These are phyloP conservation scores for Porites lobata DNA, from an alignment of 92 coral and sea anemone genomes.

Conservation along the genomic window DNA sequence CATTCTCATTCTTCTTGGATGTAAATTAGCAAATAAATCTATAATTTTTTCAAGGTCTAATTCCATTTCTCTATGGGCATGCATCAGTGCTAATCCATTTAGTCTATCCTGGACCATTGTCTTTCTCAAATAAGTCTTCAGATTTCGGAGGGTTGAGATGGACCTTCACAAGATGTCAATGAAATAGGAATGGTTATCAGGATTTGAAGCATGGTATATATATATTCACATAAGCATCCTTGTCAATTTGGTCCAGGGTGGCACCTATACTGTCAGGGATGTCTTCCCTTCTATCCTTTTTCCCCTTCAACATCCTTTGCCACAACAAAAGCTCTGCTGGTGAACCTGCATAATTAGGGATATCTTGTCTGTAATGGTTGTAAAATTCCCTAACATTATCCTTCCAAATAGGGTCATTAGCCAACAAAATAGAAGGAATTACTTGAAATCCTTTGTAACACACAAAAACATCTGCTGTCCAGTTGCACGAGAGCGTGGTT, in stretches of 20 bases:
- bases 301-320: conserved; percentile 67
- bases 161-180: conserved; percentile 78
- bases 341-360: conserved; percentile 69
- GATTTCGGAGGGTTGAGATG: conserved; percentile 64
- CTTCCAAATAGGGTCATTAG: conserved; percentile 56
- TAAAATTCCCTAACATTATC: conserved; percentile 69
- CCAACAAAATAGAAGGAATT: conserved; percentile 57
- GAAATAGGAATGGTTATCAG: conserved; percentile 73
- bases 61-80: conserved; percentile 70
- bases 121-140: conserved; percentile 68
- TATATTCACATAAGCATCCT: conserved; percentile 64
- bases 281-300: conserved; percentile 52
- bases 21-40: conserved; percentile 67
- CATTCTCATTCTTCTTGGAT: conserved; percentile 75
- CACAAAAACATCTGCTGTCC: conserved; percentile 39
- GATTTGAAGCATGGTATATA: conserved; percentile 64
- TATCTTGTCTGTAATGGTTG: conserved; percentile 56
- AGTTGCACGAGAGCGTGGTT: conserved; percentile 29
- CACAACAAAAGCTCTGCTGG: conserved; percentile 66
- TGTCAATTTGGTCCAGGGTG: conserved; percentile 67
- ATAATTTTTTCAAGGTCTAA: conserved; percentile 55
- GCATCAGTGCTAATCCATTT: conserved; percentile 72
- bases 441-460: conserved; percentile 62
- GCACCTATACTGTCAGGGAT: conserved; percentile 58
- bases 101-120: conserved; percentile 77